Percentiles rank a stretch among this genome's conserved stretches.
Evolutionary conservation across 2,113 vertebrate species (phyloP).

Genomic region (Erinaceus europaeus): DNA sequence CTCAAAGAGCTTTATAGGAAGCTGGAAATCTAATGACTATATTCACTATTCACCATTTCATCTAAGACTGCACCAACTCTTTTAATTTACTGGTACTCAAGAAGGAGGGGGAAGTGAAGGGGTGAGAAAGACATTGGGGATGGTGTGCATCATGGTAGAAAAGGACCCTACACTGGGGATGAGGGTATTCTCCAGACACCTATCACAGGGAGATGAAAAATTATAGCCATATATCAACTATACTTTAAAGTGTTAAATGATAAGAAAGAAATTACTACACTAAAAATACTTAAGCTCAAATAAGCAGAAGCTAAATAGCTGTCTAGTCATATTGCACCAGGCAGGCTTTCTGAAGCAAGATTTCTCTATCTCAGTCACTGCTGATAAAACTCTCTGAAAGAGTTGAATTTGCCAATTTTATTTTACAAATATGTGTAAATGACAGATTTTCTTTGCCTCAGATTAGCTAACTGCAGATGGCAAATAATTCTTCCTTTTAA

Average conservation of each 20-base stretch:
- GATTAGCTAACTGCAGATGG: constrained; percentile 48
- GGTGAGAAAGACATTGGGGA: too few species aligned
- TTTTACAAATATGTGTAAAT: constrained; percentile 4
- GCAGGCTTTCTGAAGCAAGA: background rate
- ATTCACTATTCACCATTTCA: background rate
- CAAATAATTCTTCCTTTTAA: constrained; percentile 47
- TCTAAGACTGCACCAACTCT: background rate
- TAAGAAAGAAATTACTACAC: background rate
- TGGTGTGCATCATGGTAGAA: too few species aligned
- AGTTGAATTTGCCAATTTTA: constrained; percentile 31
- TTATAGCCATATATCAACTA: too few species aligned
- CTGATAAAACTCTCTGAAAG: background rate
- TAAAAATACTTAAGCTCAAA: background rate
- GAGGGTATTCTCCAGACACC: too few species aligned
- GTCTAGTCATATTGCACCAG: background rate
- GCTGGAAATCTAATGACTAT: background rate
- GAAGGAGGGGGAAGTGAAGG: too few species aligned
- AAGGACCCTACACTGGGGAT: too few species aligned
- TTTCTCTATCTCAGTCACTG: background rate
- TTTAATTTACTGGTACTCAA: background rate
- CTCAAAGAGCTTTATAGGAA: background rate
- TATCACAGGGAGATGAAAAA: too few species aligned
- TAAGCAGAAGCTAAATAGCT: background rate
- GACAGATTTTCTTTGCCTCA: constrained; percentile 54
- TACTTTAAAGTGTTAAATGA: too few species aligned